Conservation (phyloP, 1,140 invertebrate species). For the Thalassaphorura encarpata region DNA sequence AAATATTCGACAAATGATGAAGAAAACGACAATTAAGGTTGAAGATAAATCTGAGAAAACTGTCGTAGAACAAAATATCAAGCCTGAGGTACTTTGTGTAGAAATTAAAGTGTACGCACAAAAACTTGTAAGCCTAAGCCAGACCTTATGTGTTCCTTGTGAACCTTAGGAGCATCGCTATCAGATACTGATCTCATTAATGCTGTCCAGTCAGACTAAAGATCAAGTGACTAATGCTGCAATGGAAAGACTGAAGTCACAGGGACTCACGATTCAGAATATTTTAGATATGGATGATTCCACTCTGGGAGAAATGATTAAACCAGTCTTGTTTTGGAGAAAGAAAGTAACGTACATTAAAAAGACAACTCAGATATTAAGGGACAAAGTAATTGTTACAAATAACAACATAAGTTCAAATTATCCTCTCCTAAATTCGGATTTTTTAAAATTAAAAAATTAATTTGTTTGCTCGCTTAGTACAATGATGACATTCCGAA, state of each 20-base stretch:
- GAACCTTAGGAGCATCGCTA: constrained; percentile 71
- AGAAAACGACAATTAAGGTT: no score
- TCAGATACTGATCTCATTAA: constrained; percentile 81
- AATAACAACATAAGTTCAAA: no score
- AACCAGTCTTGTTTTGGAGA: constrained; percentile 92
- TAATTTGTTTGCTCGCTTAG: no score
- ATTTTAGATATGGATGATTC: constrained; percentile 60
- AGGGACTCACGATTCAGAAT: constrained; percentile 66
- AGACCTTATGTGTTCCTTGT: no score
- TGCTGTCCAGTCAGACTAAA: constrained; percentile 96
- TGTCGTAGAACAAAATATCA: no score
- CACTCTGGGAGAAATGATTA: constrained; percentile 70
- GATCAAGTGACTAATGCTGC: constrained; percentile 87
- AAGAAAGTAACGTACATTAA: constrained; percentile 87
- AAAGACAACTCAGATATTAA: constrained; percentile 66
- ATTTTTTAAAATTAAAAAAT: no score
- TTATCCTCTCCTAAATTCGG: no score
- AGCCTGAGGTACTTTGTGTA: no score
- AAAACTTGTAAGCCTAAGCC: no score
- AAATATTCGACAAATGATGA: constrained; percentile 79
- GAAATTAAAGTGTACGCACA: no score
- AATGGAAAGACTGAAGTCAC: constrained; percentile 61
- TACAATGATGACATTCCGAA: constrained; percentile 83
- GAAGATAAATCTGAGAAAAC: no score
- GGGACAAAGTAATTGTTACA: no score